Base-by-base conservation (phyloP, 2,113 vertebrate species). In the Eubucco bourcierii region DNA sequence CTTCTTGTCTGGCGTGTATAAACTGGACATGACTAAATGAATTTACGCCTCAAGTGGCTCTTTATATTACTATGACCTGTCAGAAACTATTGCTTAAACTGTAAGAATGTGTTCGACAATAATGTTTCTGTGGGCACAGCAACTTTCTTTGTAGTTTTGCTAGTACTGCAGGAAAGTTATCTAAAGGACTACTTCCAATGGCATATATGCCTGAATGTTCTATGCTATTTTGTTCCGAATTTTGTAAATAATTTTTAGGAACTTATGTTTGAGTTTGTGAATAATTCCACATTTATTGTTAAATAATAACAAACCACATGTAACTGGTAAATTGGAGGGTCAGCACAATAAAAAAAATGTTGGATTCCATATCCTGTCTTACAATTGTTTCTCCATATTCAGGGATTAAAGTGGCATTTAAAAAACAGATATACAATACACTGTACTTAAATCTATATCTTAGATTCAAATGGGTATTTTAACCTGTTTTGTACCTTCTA, bases 1-100 rank as follows among this genome's bases (percentile, higher is more conserved):
- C 66, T 78, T 87, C 70, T 68, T 81, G 29, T 84, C 66, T 93
- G 63, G 88, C 80, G 23, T 68, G 34, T 66, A 68, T 58, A 63
- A 94, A 95, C 72, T 82, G 90, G 80, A 93, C 84, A 82, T 59
- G 67, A 66, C 55, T 84, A 96, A 94, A 94, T 77, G 55, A 86
- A 95, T 53, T 78, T 78, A 41, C 75, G 77, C 71, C 46, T 96
- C 71, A 87, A 84, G 80, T 93, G 74, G 89, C 74, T 80, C 28
- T 82, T 81, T 50, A 24, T 67, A 86, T 93, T 91, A 84, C 73
- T 65, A 65, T 81, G 73, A 28, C 55, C 80, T 86, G 86, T 81
- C 88, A 96, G 77, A 95, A 95, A 84, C 66, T 78, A 72, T 91
- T 80, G 60, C 67, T 77, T 90, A 39, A 85, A 77, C 18, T 78